Evolutionary conservation across 1,140 invertebrate species (phyloP).

Genomic region (Stegodyphus mimosarum): DNA sequence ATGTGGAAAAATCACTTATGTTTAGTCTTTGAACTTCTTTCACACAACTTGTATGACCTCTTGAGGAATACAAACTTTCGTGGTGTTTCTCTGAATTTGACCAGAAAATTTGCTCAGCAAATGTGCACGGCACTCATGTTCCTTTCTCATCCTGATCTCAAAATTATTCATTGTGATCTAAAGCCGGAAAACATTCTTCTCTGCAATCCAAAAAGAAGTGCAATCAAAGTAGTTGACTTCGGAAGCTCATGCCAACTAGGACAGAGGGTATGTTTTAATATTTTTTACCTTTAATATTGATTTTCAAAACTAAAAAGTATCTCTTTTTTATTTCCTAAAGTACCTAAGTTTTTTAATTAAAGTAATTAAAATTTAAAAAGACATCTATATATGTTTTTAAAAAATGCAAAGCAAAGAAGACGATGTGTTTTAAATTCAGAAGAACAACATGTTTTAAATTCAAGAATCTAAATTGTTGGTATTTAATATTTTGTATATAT

Average conservation of each 20-base stretch:
- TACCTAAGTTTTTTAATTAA: background rate
- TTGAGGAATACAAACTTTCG: slow-evolving; percentile 99
- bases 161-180: slow-evolving; percentile 99
- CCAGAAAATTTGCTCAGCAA: slow-evolving; percentile 99
- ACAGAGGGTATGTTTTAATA: slow-evolving; percentile 80
- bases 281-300: too few species aligned
- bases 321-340: background rate
- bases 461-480: too few species aligned
- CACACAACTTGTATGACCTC: slow-evolving; percentile 99
- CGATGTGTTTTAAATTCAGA: too few species aligned
- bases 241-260: slow-evolving; percentile 98
- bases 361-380: background rate
- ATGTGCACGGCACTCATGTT: slow-evolving; percentile 98
- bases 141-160: slow-evolving; percentile 97
- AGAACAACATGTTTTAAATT: too few species aligned
- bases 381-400: background rate
- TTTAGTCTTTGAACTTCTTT: slow-evolving; percentile 98
- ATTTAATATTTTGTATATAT: too few species aligned
- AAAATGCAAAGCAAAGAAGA: too few species aligned
- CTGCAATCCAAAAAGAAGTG: slow-evolving; percentile 98
- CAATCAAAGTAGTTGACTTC: slow-evolving; percentile 99
- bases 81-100: slow-evolving; percentile 98
- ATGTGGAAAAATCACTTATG: slow-evolving; percentile 99
- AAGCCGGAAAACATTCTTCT: slow-evolving; percentile 99
- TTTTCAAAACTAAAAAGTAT: too few species aligned